A percentile compares a stretch with the other conserved stretches of the same genome.
phyloP scores from a whole-genome alignment of 1,140 invertebrate species.

The Cydia pomonella region DNA sequence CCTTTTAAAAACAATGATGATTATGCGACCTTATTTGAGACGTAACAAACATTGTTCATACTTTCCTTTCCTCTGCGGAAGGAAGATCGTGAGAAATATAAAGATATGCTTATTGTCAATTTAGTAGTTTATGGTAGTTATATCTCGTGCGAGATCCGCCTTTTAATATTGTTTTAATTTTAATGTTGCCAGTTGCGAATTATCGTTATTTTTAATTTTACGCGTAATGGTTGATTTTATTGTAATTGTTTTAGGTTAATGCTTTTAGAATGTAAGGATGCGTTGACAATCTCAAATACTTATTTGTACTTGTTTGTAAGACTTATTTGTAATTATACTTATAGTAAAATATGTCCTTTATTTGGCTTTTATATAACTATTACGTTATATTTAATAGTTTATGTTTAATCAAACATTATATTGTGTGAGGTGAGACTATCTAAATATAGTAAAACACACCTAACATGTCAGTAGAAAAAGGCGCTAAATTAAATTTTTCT shows the following conservation, averaged over 20 bases:
- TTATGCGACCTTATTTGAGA: constrained; percentile 10
- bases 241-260: neutral
- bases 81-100: constrained; percentile 31
- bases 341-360: no score
- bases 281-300: neutral
- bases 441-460: no score
- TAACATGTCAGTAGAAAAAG: no score
- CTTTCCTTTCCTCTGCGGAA: constrained; percentile 26
- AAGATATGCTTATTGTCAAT: constrained; percentile 29
- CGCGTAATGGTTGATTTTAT: neutral
- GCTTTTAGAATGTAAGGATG: neutral
- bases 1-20: neutral
- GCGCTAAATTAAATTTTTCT: no score
- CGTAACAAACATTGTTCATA: constrained; percentile 24
- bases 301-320: no score
- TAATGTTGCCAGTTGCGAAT: neutral
- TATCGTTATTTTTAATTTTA: neutral
- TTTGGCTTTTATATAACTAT: no score
- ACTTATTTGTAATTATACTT: no score
- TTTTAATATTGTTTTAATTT: constrained; percentile 22
- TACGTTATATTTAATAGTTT: no score
- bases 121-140: constrained; percentile 17
- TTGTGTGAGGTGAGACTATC: no score
- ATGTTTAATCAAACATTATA: no score
- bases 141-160: constrained; percentile 25